These are phyloP conservation scores for Calidris pygmaea DNA, from an alignment of 2,113 vertebrate species.

Conservation along the genomic window DNA sequence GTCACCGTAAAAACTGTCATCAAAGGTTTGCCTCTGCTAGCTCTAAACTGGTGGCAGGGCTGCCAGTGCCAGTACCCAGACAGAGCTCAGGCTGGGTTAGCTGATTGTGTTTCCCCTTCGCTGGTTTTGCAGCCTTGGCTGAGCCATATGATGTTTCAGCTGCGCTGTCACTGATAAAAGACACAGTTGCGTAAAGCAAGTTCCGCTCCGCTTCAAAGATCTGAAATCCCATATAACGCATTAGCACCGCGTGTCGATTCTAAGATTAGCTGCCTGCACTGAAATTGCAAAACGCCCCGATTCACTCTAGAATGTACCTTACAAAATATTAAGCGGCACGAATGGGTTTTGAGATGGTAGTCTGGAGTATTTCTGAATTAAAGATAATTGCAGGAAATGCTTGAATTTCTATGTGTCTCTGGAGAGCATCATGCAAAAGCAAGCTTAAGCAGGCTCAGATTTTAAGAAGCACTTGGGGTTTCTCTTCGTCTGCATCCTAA, in stretches of 20 bases:
- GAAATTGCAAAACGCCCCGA: neutral
- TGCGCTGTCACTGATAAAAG: neutral
- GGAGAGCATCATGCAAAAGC: neutral
- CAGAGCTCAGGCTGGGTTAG: neutral
- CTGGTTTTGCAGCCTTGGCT: neutral
- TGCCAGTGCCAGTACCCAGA: neutral
- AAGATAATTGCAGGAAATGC: neutral
- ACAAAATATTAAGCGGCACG: neutral
- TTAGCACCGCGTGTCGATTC: neutral
- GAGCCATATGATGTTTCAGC: neutral
- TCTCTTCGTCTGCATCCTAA: neutral
- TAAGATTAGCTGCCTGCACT: neutral
- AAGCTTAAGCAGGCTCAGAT: neutral
- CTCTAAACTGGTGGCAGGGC: neutral
- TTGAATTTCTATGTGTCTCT: neutral
- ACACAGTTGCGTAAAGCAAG: neutral
- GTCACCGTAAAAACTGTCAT: neutral
- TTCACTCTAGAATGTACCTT: neutral
- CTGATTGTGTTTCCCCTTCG: rapidly evolving
- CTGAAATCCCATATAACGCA: neutral
- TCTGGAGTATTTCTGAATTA: neutral
- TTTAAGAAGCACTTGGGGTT: neutral
- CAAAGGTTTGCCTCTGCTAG: neutral
- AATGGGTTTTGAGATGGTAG: neutral
- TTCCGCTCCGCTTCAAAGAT: neutral